These are phyloP conservation scores for Heliconius congener DNA, from an alignment of 1,140 invertebrate genomes.

Conservation along the genomic window DNA sequence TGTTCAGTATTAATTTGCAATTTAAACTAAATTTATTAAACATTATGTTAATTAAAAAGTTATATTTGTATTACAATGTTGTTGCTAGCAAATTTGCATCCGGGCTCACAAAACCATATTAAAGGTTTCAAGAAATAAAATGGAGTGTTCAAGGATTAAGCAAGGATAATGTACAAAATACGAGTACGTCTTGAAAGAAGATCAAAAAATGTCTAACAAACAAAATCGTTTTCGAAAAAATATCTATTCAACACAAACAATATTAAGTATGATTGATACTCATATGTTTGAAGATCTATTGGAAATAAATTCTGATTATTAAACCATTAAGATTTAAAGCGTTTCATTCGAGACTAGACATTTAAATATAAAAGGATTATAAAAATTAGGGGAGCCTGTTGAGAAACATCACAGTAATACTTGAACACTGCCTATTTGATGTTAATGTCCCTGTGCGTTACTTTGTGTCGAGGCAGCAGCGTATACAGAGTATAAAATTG, in stretches of 20 bases:
- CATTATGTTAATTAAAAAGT: neutral
- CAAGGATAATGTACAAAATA: neutral
- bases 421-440: slow-evolving; percentile 18
- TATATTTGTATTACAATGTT: neutral
- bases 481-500: slow-evolving; percentile 37
- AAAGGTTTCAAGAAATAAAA: neutral
- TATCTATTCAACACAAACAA: neutral
- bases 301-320: neutral
- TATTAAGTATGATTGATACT: neutral
- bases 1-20: neutral
- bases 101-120: neutral
- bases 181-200: no score
- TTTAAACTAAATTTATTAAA: neutral
- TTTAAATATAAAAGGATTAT: neutral
- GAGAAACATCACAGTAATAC: slow-evolving; percentile 8
- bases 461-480: slow-evolving; percentile 38
- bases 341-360: neutral
- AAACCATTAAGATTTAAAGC: neutral
- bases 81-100: neutral
- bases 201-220: no score
- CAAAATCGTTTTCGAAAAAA: neutral
- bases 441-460: slow-evolving; percentile 36
- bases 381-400: slow-evolving; percentile 1
- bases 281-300: neutral
- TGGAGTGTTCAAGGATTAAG: slow-evolving; percentile 3